phyloP scores from a whole-genome alignment of 2,113 vertebrate genomes.

The Amphiprion percula region DNA sequence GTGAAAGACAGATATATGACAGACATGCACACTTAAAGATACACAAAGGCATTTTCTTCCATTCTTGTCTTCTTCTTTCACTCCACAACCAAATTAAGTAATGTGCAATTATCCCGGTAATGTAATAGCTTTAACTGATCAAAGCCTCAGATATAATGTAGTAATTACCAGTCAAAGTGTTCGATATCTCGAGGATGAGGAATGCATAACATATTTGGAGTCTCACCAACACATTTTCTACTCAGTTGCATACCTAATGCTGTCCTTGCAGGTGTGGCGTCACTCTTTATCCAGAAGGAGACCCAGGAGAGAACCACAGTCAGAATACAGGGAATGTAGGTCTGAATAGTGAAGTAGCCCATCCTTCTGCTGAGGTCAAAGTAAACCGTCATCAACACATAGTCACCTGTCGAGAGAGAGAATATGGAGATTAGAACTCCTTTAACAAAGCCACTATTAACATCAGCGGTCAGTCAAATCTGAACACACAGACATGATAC shows the following conservation, averaged over 20 bases:
- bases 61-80: conserved; percentile 5
- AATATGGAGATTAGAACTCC: not conserved
- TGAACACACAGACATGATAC: too few species aligned
- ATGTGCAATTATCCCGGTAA: conserved; percentile 5
- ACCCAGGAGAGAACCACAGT: conserved; percentile 98
- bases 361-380: conserved; percentile 97
- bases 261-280: conserved; percentile 95
- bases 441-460: too few species aligned
- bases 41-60: conserved; percentile 34
- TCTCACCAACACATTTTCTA: too few species aligned
- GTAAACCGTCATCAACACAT: conserved; percentile 96
- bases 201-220: too few species aligned
- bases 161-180: conserved; percentile 2
- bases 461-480: too few species aligned
- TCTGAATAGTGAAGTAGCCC: conserved; percentile 99
- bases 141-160: conserved; percentile 2
- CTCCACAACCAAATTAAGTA: not conserved
- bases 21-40: not conserved
- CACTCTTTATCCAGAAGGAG: conserved; percentile 99
- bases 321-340: conserved; percentile 97
- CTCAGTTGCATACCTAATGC: conserved; percentile 87
- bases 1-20: not conserved
- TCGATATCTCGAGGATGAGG: not conserved
- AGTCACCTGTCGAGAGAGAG: conserved; percentile 88
- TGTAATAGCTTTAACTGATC: conserved; percentile 11